These are phyloP conservation scores for Cremastinae sp. DNA, from an alignment of 2,888 invertebrate species.

Conservation along the genomic window DNA sequence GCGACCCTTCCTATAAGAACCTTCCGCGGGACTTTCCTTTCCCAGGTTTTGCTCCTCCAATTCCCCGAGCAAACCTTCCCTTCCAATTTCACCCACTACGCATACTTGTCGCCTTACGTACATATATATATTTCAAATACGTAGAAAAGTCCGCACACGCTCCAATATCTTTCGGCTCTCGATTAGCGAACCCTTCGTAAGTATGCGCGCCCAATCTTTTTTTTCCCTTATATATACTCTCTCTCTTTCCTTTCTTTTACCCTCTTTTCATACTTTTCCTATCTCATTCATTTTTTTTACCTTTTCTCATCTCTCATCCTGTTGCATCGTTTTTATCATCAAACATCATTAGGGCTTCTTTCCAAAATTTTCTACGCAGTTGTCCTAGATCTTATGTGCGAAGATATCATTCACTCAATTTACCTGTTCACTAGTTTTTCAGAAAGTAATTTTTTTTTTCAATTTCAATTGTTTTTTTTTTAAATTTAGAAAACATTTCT, in stretches of 20 bases:
- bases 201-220: slow-evolving; percentile 64
- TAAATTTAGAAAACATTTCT: too few relatives aligned
- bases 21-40: slow-evolving; percentile 68
- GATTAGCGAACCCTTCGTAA: slow-evolving; percentile 76
- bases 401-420: neutral
- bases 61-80: slow-evolving; percentile 34
- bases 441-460: too few relatives aligned
- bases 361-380: slow-evolving; percentile 2
- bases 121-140: too few relatives aligned
- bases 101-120: slow-evolving; percentile 14
- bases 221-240: slow-evolving; percentile 12
- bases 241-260: neutral
- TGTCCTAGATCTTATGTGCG: slow-evolving; percentile 12
- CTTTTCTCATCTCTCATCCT: slow-evolving; percentile 33
- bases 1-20: slow-evolving; percentile 75
- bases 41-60: slow-evolving; percentile 61
- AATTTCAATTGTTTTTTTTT: too few relatives aligned
- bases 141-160: slow-evolving; percentile 1
- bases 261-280: slow-evolving; percentile 12
- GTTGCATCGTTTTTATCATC: slow-evolving; percentile 51
- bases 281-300: slow-evolving; percentile 22
- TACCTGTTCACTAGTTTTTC: too few relatives aligned
- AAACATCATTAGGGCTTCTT: slow-evolving; percentile 16
- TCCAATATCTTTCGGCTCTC: slow-evolving; percentile 67
- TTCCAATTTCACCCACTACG: slow-evolving; percentile 10